Conservation (phyloP, 2,113 vertebrate genomes). For the Rhabdornis inornatus region DNA sequence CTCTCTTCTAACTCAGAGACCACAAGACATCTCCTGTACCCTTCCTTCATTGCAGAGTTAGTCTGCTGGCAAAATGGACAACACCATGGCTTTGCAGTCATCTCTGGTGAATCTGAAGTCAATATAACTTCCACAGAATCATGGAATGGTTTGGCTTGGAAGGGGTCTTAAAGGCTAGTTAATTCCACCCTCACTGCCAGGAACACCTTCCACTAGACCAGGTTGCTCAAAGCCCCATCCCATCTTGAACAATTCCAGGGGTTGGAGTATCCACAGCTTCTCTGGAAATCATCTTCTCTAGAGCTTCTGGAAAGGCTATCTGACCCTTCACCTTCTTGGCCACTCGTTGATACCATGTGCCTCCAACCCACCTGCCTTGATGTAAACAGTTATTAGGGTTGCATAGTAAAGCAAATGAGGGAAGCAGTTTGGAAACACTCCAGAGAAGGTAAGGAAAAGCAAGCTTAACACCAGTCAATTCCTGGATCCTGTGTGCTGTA, state of each 20-base stretch:
- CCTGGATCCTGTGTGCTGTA: background rate
- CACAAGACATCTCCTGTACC: background rate
- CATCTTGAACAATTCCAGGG: background rate
- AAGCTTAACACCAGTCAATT: background rate
- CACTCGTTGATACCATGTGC: background rate
- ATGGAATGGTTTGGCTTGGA: background rate
- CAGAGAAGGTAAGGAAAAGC: background rate
- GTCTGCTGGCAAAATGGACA: accelerated
- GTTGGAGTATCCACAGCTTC: background rate
- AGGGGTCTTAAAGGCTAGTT: background rate
- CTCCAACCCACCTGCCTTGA: background rate
- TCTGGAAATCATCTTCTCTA: background rate
- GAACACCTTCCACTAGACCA: background rate
- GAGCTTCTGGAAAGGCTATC: background rate
- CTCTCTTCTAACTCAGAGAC: background rate
- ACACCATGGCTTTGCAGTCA: background rate
- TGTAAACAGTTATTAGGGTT: background rate
- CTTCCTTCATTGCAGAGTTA: background rate
- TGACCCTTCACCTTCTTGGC: background rate
- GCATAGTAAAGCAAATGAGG: background rate
- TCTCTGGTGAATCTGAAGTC: background rate
- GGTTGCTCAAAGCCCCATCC: background rate
- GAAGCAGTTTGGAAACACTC: background rate
- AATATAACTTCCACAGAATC: background rate
- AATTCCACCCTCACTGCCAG: background rate